Conservation (phyloP, 1,140 invertebrate genomes). For the Subanguina moxae region DNA sequence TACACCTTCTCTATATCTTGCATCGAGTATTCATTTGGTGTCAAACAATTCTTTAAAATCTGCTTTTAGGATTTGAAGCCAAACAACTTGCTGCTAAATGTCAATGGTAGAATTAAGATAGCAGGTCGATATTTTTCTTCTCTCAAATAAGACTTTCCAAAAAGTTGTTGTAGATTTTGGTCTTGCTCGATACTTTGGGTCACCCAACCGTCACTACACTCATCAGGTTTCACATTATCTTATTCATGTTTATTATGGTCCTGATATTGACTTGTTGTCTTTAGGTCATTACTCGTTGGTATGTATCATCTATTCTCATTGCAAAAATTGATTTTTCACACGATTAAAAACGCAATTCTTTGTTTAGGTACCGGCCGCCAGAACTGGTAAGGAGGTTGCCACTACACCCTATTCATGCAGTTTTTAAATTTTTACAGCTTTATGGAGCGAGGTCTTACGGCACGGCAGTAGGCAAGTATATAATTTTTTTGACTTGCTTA, state of each 20-base stretch:
- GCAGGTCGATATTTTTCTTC: conserved; percentile 14
- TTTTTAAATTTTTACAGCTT: conserved; percentile 60
- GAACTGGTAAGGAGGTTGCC: conserved; percentile 67
- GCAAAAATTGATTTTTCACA: no score
- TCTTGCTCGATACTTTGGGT: conserved; percentile 91
- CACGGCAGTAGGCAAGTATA: conserved; percentile 86
- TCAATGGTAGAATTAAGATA: conserved; percentile 84
- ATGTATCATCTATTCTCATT: not conserved
- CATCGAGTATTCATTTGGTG: conserved; percentile 71
- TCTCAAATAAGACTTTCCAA: conserved; percentile 13
- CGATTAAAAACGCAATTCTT: no score
- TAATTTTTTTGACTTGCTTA: not conserved
- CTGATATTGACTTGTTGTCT: no score
- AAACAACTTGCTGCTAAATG: conserved; percentile 92
- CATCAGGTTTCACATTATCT: conserved; percentile 78
- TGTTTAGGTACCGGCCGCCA: conserved; percentile 64
- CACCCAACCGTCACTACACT: conserved; percentile 89
- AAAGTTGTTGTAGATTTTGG: conserved; percentile 82
- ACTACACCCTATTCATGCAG: no score
- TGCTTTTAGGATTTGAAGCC: conserved; percentile 83
- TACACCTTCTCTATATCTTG: conserved; percentile 92
- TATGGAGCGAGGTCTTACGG: conserved; percentile 92
- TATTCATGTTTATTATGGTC: no score
- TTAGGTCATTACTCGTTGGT: conserved; percentile 70
- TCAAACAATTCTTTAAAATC: not conserved